These are phyloP conservation scores for Cuniculus paca DNA, from an alignment of 2,797 vertebrate species.

Conservation along the genomic window DNA sequence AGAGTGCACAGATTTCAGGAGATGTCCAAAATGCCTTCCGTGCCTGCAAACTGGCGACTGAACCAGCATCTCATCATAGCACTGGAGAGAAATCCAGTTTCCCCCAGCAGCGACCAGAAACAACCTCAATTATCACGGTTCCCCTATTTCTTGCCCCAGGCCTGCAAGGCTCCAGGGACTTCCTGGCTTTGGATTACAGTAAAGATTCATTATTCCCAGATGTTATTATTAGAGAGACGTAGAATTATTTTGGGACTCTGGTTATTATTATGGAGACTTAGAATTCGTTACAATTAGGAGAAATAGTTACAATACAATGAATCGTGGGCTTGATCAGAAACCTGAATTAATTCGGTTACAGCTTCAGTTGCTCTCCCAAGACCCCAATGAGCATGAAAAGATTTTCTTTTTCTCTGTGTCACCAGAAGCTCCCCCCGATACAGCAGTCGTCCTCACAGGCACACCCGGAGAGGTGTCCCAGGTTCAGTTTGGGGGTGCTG, in stretches of 20 bases:
- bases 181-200: not conserved
- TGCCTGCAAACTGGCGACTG: not conserved
- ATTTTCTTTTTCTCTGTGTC: not conserved
- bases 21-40: not conserved
- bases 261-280: not conserved
- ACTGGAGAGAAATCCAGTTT: not conserved
- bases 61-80: not conserved
- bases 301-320: not conserved
- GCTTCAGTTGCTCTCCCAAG: not conserved
- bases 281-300: not conserved
- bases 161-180: not conserved
- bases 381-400: not conserved
- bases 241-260: too few relatives aligned
- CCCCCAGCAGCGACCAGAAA: not conserved
- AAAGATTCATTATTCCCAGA: not conserved
- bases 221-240: too few relatives aligned
- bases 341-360: not conserved
- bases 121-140: not conserved
- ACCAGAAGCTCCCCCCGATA: not conserved
- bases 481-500: not conserved
- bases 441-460: not conserved
- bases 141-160: slow-evolving; percentile 28
- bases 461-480: not conserved
- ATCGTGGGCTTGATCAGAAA: not conserved
- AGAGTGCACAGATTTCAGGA: not conserved